These are phyloP conservation scores for Ctenopoma multispine DNA, from an alignment of 2,797 vertebrate species.

Conservation along the genomic window DNA sequence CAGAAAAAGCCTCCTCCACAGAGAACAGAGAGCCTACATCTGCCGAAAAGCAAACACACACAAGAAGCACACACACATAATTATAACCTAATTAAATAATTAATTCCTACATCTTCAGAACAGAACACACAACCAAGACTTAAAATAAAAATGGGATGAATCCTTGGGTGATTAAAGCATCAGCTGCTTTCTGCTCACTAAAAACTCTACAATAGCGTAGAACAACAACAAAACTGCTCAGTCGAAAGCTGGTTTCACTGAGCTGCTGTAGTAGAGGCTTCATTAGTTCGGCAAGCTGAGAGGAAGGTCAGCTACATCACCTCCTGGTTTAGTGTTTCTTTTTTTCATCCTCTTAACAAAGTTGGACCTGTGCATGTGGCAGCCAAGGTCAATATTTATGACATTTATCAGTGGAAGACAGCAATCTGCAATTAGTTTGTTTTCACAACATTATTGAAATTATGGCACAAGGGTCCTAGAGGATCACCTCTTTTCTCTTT, in stretches of 20 bases:
- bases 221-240: constrained; percentile 35
- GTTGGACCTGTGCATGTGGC: constrained; percentile 10
- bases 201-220: constrained; percentile 30
- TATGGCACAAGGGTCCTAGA: not conserved
- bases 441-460: constrained; percentile 29
- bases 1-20: not conserved
- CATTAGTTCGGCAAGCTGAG: constrained; percentile 58
- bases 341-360: constrained; percentile 67
- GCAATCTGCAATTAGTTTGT: constrained; percentile 47
- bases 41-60: constrained; percentile 19
- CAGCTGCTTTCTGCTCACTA: constrained; percentile 7
- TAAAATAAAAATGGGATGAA: constrained; percentile 36
- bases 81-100: constrained; percentile 31
- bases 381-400: constrained; percentile 46
- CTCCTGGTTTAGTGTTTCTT: constrained; percentile 62
- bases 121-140: constrained; percentile 18
- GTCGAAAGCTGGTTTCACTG: constrained; percentile 10
- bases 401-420: constrained; percentile 57
- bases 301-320: constrained; percentile 50
- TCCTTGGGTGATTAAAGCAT: constrained; percentile 32
- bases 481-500: not conserved
- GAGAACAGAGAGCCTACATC: constrained; percentile 13
- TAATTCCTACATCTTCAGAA: constrained; percentile 26
- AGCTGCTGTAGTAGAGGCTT: constrained; percentile 43
- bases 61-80: constrained; percentile 7